phyloP scores from a whole-genome alignment of 2,113 vertebrate genomes.

The Zapus hudsonius region DNA sequence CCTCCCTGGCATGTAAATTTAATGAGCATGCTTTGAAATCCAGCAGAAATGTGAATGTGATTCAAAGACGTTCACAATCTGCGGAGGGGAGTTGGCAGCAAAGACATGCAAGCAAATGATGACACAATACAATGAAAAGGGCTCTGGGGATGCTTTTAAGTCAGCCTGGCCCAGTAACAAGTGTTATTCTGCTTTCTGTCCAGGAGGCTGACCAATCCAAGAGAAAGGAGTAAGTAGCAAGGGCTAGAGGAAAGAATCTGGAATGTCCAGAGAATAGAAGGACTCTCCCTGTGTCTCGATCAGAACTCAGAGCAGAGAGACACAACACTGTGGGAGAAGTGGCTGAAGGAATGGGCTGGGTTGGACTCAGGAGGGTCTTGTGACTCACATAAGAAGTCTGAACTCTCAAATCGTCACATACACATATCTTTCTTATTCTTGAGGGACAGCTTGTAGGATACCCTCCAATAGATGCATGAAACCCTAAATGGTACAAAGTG shows the following conservation, averaged over 20 bases:
- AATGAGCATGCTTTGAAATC: conserved; percentile 56
- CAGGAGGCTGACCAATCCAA: conserved; percentile 4
- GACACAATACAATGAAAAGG: conserved; percentile 19
- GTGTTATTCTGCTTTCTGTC: not conserved
- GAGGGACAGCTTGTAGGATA: not conserved
- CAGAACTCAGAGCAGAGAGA: conserved; percentile 37
- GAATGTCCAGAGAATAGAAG: not conserved
- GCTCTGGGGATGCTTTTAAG: not conserved
- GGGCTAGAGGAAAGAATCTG: not conserved
- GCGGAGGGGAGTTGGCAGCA: not conserved
- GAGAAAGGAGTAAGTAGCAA: not conserved
- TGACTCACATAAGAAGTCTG: conserved; percentile 8
- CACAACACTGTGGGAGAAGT: not conserved
- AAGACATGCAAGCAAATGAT: conserved; percentile 42
- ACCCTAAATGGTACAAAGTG: not conserved
- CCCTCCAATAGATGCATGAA: not conserved
- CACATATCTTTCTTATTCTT: not conserved
- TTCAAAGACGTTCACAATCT: conserved; percentile 54
- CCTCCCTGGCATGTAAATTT: conserved; percentile 9
- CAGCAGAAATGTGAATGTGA: conserved; percentile 48
- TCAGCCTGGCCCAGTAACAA: not conserved
- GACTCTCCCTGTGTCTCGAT: not conserved
- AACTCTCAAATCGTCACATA: not conserved
- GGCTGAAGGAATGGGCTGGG: not conserved
- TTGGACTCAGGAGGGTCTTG: conserved; percentile 15